Evolutionary conservation across 2,888 invertebrate genomes (phyloP).

Genomic region (Sturmia bella): DNA sequence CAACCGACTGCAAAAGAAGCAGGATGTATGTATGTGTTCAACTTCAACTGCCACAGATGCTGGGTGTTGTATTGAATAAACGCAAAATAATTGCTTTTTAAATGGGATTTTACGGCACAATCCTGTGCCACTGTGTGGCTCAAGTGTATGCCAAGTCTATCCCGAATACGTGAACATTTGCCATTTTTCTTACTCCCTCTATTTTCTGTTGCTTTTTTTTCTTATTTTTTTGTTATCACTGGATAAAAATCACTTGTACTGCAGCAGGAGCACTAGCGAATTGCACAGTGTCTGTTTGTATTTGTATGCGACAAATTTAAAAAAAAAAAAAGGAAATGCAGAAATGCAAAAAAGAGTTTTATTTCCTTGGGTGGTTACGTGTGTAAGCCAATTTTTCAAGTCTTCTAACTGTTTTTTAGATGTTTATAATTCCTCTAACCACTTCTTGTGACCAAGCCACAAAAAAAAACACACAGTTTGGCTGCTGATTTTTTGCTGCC

Average conservation of each 20-base stretch:
- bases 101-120: slow-evolving; percentile 72
- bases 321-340: slow-evolving; percentile 7
- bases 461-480: slow-evolving; percentile 10
- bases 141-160: slow-evolving; percentile 50
- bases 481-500: slow-evolving; percentile 29
- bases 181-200: background rate
- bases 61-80: slow-evolving; percentile 73
- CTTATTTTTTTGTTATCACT: slow-evolving; percentile 17
- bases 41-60: slow-evolving; percentile 63
- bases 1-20: background rate
- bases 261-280: background rate
- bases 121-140: slow-evolving; percentile 47
- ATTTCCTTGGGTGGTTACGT: slow-evolving; percentile 3
- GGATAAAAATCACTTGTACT: slow-evolving; percentile 19
- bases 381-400: background rate
- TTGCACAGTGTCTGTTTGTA: slow-evolving; percentile 1
- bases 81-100: slow-evolving; percentile 76
- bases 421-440: slow-evolving; percentile 37
- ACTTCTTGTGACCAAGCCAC: slow-evolving; percentile 25
- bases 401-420: background rate
- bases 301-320: slow-evolving; percentile 42
- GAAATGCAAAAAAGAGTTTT: slow-evolving; percentile 54
- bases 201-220: slow-evolving; percentile 2
- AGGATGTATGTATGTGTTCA: no score
- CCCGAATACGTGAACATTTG: slow-evolving; percentile 28